Percentiles rank a stretch among this genome's conserved stretches.
Conservation (phyloP, 2,113 vertebrate genomes). For the Atractosteus spatula region DNA sequence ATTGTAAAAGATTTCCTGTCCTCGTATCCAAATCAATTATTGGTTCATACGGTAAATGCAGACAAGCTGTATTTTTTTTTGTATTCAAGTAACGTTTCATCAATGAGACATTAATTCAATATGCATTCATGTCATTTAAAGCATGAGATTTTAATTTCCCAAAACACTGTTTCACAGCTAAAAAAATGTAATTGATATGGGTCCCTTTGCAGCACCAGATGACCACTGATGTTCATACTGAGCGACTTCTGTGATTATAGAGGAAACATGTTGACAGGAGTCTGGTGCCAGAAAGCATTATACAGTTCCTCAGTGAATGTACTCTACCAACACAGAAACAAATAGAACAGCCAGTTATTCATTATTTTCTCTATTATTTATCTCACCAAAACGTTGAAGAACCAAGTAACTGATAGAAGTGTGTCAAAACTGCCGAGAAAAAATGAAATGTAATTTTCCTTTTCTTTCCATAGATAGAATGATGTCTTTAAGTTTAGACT, state of each 20-base stretch:
- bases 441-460: background rate
- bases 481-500: too few species aligned
- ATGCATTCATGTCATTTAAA: slow-evolving; percentile 1
- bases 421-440: slow-evolving; percentile 11
- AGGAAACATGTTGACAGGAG: background rate
- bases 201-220: slow-evolving; percentile 14
- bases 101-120: slow-evolving; percentile 2
- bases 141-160: slow-evolving; percentile 17
- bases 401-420: slow-evolving; percentile 36
- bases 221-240: too few species aligned
- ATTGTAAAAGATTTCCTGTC: slow-evolving; percentile 34
- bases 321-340: slow-evolving; percentile 26
- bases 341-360: slow-evolving; percentile 38
- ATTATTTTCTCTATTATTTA: slow-evolving; percentile 55
- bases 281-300: slow-evolving; percentile 5
- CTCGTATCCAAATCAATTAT: slow-evolving; percentile 49
- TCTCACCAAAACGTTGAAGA: slow-evolving; percentile 45
- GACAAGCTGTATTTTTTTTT: too few species aligned
- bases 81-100: background rate
- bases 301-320: background rate
- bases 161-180: slow-evolving; percentile 18
- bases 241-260: background rate
- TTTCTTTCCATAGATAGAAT: too few species aligned
- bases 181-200: slow-evolving; percentile 34
- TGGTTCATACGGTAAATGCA: slow-evolving; percentile 34